Base-by-base conservation (phyloP, 2,113 vertebrate species). In the Amia ocellicauda region DNA sequence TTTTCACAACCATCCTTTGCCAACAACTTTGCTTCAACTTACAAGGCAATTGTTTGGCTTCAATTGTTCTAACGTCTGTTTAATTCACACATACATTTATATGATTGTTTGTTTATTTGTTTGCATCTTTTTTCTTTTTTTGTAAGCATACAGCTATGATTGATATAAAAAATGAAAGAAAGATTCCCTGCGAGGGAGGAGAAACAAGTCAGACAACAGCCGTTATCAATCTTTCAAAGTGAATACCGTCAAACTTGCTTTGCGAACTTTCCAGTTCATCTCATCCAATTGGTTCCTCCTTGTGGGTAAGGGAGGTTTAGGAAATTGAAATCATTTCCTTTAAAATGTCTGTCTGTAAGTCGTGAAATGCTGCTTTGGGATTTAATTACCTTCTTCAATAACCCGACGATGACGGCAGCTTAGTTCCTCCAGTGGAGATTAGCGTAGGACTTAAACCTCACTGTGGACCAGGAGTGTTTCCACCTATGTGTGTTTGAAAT, bases 371-470 rank as follows among this genome's bases (percentile, higher is more conserved):
- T 47, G 45, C 45, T 47, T 19, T 17, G 4, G 45, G 45, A 47
- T 47, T 47, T 47, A 47, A 47, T 47, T 47, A 47, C 45, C 45
- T 47, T 47, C 5, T 19, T 47, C 45, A 47, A 13, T 47, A 47
- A 47, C 45, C 45, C 5, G 13, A 17, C 45, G n/a, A 19, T 47
- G 45, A 5, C 45, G n/a, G n/a, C 45, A 47, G 45, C 45, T 47
- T 47, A 47, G 45, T 19, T n/a, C 45, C 45, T 47, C 45, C 45
- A 47, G 14, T 47, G 45, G n/a, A 47, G 45, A 47, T 47, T 47
- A 47, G 45, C n/a, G 14, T 19, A 17, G 45, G 45, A 19, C 14
- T 47, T 19, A 47, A 19, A 19, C 45, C 45, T 19, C 45, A 11
- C 31, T 36, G 31, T 36, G 11, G 31, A n/a, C n/a, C 40, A 42